phyloP scores from a whole-genome alignment of 2,113 vertebrate genomes.

The Artemisiospiza belli region DNA sequence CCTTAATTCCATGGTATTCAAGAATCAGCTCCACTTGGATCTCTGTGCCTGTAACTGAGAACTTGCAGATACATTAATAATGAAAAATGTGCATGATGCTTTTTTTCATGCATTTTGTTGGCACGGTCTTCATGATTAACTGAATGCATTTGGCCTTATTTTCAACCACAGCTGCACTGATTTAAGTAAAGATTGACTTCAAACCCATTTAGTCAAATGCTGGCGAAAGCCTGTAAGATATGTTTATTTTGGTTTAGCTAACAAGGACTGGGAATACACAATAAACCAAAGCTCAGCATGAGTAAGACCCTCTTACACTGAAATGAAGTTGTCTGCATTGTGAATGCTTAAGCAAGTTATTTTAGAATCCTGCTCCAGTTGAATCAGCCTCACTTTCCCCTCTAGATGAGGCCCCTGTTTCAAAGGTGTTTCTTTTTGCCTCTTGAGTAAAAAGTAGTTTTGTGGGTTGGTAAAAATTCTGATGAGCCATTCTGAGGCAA shows the following conservation, averaged over 20 bases:
- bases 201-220: background rate
- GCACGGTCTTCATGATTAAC: background rate
- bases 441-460: background rate
- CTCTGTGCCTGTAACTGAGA: background rate
- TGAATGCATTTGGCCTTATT: slow-evolving; percentile 2
- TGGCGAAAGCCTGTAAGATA: background rate
- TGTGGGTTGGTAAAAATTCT: background rate
- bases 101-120: background rate
- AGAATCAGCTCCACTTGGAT: background rate
- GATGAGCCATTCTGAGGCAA: background rate
- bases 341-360: background rate
- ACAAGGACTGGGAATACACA: background rate
- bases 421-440: background rate
- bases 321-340: background rate
- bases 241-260: slow-evolving; percentile 36
- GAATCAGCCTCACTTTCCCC: background rate
- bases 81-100: background rate
- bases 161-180: slow-evolving; percentile 31
- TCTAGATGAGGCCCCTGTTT: background rate
- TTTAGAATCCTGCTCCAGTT: background rate
- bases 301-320: background rate
- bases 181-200: slow-evolving; percentile 25
- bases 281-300: background rate
- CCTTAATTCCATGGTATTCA: background rate
- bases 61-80: background rate